These are phyloP conservation scores for Athalia rosae DNA, from an alignment of 2,888 invertebrate species.

Conservation along the genomic window DNA sequence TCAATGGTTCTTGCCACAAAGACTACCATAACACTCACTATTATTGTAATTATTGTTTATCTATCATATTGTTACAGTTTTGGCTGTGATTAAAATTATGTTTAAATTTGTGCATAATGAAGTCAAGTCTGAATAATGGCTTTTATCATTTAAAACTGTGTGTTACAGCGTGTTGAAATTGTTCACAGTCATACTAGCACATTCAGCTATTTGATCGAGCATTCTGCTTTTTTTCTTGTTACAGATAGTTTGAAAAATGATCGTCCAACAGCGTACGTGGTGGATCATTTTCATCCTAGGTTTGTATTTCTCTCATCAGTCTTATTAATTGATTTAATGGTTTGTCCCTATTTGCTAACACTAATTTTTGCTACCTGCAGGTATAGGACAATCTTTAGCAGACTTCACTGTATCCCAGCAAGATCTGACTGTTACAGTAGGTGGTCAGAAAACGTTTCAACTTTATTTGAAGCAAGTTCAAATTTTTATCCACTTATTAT, in stretches of 20 bases:
- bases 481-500: not conserved
- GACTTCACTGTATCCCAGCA: slow-evolving; percentile 76
- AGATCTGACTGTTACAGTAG: slow-evolving; percentile 78
- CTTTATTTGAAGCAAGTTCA: slow-evolving; percentile 78
- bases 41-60: too few relatives aligned
- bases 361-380: slow-evolving; percentile 56
- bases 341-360: not conserved
- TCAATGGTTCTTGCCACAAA: too few relatives aligned
- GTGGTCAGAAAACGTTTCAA: slow-evolving; percentile 76
- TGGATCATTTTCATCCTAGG: slow-evolving; percentile 55
- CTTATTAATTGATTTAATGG: not conserved
- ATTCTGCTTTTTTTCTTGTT: slow-evolving; percentile 48
- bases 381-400: slow-evolving; percentile 56
- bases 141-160: too few relatives aligned
- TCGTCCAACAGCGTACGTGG: slow-evolving; percentile 45
- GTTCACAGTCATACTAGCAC: not conserved
- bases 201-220: not conserved
- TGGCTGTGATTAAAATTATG: too few relatives aligned
- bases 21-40: too few relatives aligned
- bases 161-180: too few relatives aligned
- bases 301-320: slow-evolving; percentile 48
- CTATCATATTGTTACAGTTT: too few relatives aligned
- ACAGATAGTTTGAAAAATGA: slow-evolving; percentile 57
- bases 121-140: too few relatives aligned
- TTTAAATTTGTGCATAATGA: too few relatives aligned